These are phyloP conservation scores for Nephotettix cincticeps DNA, from an alignment of 1,140 invertebrate genomes.

Conservation along the genomic window DNA sequence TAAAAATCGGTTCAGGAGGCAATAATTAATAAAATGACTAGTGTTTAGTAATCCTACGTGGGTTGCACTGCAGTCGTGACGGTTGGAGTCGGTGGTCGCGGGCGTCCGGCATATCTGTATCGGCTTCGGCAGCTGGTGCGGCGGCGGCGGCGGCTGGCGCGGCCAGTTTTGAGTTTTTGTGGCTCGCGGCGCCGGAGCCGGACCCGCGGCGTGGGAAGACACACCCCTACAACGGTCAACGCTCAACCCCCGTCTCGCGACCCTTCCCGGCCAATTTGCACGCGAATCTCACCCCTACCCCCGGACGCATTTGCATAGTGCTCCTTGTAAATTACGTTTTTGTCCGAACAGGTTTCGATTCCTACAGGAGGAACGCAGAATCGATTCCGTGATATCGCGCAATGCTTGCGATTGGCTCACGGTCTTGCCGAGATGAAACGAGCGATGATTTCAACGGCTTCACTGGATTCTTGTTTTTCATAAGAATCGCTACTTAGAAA, in stretches of 20 bases:
- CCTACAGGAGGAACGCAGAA: too few relatives aligned
- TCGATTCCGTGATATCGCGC: not conserved
- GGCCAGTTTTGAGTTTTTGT: conserved; percentile 1
- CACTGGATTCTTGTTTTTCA: too few relatives aligned
- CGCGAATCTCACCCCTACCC: not conserved
- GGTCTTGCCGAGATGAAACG: too few relatives aligned
- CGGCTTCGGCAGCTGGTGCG: not conserved
- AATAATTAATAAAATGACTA: too few relatives aligned
- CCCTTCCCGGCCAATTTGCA: conserved; percentile 3
- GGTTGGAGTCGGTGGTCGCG: not conserved
- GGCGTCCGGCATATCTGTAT: too few relatives aligned
- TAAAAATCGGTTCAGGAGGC: too few relatives aligned
- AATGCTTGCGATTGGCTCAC: too few relatives aligned
- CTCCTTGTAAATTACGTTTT: conserved; percentile 7
- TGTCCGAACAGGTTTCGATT: conserved; percentile 13
- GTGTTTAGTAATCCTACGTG: too few relatives aligned
- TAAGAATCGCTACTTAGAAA: too few relatives aligned
- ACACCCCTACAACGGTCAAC: conserved; percentile 1
- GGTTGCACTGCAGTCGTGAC: too few relatives aligned
- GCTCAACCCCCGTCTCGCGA: not conserved
- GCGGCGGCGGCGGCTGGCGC: not conserved
- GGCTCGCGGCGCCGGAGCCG: not conserved
- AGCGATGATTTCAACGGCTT: too few relatives aligned
- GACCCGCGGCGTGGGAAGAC: conserved; percentile 11
- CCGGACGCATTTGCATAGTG: not conserved